Evolutionary conservation across 2,113 vertebrate genomes (phyloP), one percentile per base, ranked within the genome.

Genomic region (Cephalopterus ornatus): DNA sequence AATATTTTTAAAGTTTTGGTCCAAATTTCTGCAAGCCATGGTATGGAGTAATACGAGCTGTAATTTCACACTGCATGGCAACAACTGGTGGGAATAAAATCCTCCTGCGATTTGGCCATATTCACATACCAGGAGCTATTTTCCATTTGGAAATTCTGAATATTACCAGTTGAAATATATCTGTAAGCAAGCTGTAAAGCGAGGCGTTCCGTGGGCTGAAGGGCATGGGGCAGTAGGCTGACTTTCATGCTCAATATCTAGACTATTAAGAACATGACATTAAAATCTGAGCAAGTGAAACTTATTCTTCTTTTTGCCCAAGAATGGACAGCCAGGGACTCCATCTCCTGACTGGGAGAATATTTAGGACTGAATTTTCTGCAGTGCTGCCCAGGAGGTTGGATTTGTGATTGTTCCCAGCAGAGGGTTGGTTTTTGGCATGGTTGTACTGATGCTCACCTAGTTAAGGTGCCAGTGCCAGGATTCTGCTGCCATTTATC

Each of bases 121-220:
- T 91, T 89, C 95, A 76, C 80, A 58, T 46, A 94, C 92, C 83
- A 95, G 92, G 74, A 96, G 92, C 91, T 81, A 97, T 96, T 96
- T 95, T 97, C 96, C 92, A 89, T 95, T 96, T 96, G 91, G 93
- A 96, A 97, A 93, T 93, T 49, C 52, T 23, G 4, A 86, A 84
- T 94, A 81, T 91, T 96, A 22, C 79, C 86, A 76, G 35, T 56
- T 87, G 91, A 93, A 94, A 96, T 55, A 10, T 61, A 84, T 81
- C 86, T 86, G 53, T 39, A n/a, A 74, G 79, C 47, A 59, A 61
- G 82, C 76, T 88, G 76, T 53, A 53, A 81, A 89, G 52, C 11
- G 65, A 84, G 56, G 83, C 8, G 0, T 78, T 83, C 65, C n/a
- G 12, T 33, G 83, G 77, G 82, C 85, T 52, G 44, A 35, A 93